Evolutionary conservation across 2,888 invertebrate genomes (phyloP).

Genomic region (Andrena camellia): DNA sequence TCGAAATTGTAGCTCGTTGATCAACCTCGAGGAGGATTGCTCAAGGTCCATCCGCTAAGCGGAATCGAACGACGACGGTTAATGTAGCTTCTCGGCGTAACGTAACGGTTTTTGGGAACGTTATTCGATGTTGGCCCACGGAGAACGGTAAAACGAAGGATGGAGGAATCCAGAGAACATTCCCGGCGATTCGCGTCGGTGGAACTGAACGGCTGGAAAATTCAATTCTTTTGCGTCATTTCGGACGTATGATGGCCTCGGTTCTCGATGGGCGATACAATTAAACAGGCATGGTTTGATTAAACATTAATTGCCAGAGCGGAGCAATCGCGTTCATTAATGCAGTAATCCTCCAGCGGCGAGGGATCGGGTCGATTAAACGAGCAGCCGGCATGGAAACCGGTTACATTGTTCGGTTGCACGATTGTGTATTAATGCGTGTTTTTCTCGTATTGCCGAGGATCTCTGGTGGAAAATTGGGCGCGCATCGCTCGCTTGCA

Average conservation of each 20-base stretch:
- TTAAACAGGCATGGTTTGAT: slow-evolving; percentile 20
- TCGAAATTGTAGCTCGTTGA: slow-evolving; percentile 27
- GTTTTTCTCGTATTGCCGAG: slow-evolving; percentile 22
- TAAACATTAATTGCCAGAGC: slow-evolving; percentile 23
- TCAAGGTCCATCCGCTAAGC: background rate
- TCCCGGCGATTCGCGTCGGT: background rate
- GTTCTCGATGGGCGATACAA: background rate
- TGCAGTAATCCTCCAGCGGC: slow-evolving; percentile 13
- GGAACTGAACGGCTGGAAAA: slow-evolving; percentile 16
- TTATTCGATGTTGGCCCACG: background rate
- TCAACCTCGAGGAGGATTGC: slow-evolving; percentile 36
- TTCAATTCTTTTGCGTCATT: slow-evolving; percentile 24
- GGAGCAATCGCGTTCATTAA: slow-evolving; percentile 16
- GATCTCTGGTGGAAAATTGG: background rate
- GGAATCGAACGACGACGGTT: too few relatives aligned
- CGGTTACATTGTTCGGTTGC: slow-evolving; percentile 11
- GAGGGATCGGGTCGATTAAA: slow-evolving; percentile 24
- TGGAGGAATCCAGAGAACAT: background rate
- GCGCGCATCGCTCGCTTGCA: background rate
- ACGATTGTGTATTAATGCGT: background rate
- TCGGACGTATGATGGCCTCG: slow-evolving; percentile 13
- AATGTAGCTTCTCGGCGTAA: too few relatives aligned
- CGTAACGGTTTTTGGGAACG: slow-evolving; percentile 6
- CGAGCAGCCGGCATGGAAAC: slow-evolving; percentile 18
- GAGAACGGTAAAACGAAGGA: background rate